Evolutionary conservation across 2,113 vertebrate species (phyloP), one percentile per base, ranked within the genome.

Genomic region (Cathartes aura): DNA sequence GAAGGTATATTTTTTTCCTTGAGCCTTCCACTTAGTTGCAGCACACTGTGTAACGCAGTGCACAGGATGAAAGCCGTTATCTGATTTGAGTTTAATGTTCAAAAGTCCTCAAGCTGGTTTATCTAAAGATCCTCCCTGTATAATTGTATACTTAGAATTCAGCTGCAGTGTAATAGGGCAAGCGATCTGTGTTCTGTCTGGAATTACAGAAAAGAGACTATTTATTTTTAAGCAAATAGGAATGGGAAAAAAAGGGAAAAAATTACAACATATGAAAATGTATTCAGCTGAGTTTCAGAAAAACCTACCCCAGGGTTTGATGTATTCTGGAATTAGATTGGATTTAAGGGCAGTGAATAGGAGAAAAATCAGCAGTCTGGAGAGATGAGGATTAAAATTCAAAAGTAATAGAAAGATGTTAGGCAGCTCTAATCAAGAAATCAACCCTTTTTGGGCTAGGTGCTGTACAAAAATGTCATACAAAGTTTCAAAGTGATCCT

Each of bases 131-230:
- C 88, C 96, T 96, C 74, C 91, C 84, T 96, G 93, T 93, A 98
- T 98, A 98, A 98, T 98, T 98, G 97, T 98, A 83, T 98, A 94
- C 92, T 98, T 98, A 97, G 97, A 98, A 98, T 98, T 98, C 98
- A 97, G 96, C 87, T 91, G 93, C 93, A 75, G 90, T 72, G 64
- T 96, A 97, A 98, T 78, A 96, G 97, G 93, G 83, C 72, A 92
- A 76, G 53, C 7, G 27, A 76, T 96, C 88, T 95, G 38, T 97
- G 92, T 97, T 98, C 96, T 97, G 93, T 87, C 93, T 98, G 95
- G 92, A 97, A 96, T 97, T 96, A 97, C 38, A 56, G 96, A 95
- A 96, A 92, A 98, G 97, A 87, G 52, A 68, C 79, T 96, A 74
- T 95, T 98, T 98, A 98, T 98, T 98, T 98, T 98, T 97, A 97